Base-by-base conservation (phyloP, 2,888 invertebrate genomes). In the Panzeria rudis region DNA sequence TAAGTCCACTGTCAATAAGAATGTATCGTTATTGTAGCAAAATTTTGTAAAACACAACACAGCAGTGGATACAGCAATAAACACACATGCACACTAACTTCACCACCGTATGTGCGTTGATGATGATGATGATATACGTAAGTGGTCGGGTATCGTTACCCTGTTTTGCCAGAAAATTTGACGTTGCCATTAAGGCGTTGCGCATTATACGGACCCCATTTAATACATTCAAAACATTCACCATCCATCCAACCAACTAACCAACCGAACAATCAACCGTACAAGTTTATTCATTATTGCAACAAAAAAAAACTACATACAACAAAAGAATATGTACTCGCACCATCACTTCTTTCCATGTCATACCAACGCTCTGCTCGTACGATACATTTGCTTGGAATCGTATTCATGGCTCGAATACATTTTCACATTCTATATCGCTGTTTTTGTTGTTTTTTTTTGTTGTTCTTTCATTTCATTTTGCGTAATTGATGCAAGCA, bases 181-280 rank as follows among this genome's bases (percentile, higher is more conserved):
- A 86, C 83, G 86, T 83, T 86, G 78, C 83, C 50, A 86, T 80
- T 83, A 80, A 86, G 83, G 86, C 86, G 83, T 83, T 86, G 86
- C 86, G 80, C 76, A 83, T 86, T 86, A 86, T 83, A 72, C 68
- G 80, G 76, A 83, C 75, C 76, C 66, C 73, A 80, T 71, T 61
- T 75, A 90, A 89, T 89, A 61, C 56, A 77, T 76, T 75, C 62
- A 68, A 77, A 44, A 76, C 69, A 68, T 77, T 73, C 61, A 64
- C 29, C 54, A 78, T 52, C 69, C 61, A 78, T 17, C 47, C 68
- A 77, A 50, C 47, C 75, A 75, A 23, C 61, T 44, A 90, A 90
- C 90, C 86, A 80, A 89, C 56, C 20, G 44, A 68, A 72, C 47
- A 77, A 59, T 25, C 68, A 77, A 68, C 68, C 59, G 29, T 77